These are phyloP conservation scores for Tetragonula clypearis DNA, from an alignment of 1,140 invertebrate genomes.

Conservation along the genomic window DNA sequence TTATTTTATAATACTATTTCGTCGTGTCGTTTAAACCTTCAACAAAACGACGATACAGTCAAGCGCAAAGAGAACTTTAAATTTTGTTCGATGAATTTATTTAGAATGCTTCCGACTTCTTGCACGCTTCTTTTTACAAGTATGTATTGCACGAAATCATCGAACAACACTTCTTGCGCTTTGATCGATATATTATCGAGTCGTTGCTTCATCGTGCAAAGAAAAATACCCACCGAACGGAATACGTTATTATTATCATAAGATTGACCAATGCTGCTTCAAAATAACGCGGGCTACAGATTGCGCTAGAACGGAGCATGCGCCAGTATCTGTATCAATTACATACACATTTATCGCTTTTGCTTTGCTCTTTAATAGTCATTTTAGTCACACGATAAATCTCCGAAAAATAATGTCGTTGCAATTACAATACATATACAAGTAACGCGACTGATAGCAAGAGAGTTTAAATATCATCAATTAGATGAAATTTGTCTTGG, in stretches of 20 bases:
- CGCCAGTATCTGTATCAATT: not conserved
- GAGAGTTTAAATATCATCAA: not conserved
- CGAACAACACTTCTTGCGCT: not conserved
- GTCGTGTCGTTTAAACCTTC: not conserved
- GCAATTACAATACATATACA: not conserved
- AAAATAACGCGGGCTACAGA: slow-evolving; percentile 35
- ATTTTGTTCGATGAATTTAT: not conserved
- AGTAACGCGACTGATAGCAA: not conserved
- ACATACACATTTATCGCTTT: slow-evolving; percentile 9
- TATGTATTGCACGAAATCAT: not conserved
- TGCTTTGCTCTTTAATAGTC: not conserved
- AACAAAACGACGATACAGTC: not conserved
- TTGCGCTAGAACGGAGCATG: not conserved
- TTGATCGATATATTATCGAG: not conserved
- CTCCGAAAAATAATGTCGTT: slow-evolving; percentile 1
- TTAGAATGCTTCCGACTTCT: not conserved
- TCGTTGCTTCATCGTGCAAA: slow-evolving; percentile 11
- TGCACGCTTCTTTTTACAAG: not conserved
- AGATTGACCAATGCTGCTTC: not conserved
- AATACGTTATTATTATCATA: slow-evolving; percentile 8
- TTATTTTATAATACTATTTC: not conserved
- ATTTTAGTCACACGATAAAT: not conserved
- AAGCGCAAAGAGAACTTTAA: not conserved
- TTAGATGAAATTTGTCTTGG: slow-evolving; percentile 3
- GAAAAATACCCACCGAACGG: slow-evolving; percentile 1